A percentile compares a stretch with the other conserved stretches of the same genome.
Evolutionary conservation across 2,888 invertebrate species (phyloP).

Genomic region (Hermodice carunculata): DNA sequence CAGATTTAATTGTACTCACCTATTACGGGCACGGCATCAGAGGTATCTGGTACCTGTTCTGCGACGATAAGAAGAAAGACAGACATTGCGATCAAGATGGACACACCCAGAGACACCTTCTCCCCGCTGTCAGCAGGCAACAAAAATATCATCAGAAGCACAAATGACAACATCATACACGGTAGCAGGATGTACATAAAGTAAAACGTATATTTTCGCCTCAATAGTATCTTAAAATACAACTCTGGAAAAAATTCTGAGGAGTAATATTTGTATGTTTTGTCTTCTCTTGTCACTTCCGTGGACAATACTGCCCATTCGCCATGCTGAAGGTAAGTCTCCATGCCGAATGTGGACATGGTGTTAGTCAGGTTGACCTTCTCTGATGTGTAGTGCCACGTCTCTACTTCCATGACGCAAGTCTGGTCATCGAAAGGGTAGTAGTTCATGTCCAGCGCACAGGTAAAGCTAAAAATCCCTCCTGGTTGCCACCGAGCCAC

Average conservation of each 20-base stretch:
- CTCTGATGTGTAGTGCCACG: constrained; percentile 41
- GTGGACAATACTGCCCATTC: constrained; percentile 44
- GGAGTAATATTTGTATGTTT: constrained; percentile 23
- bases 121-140: constrained; percentile 51
- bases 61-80: constrained; percentile 52
- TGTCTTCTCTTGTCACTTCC: constrained; percentile 19
- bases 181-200: constrained; percentile 49
- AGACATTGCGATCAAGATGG: constrained; percentile 49
- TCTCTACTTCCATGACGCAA: constrained; percentile 35
- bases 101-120: constrained; percentile 50
- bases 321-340: constrained; percentile 40
- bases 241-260: constrained; percentile 38
- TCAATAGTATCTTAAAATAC: constrained; percentile 32
- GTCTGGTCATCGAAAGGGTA: constrained; percentile 46
- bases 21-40: constrained; percentile 47
- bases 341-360: constrained; percentile 20
- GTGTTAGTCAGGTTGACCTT: constrained; percentile 33
- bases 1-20: constrained; percentile 31
- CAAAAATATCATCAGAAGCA: constrained; percentile 47
- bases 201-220: constrained; percentile 43
- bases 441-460: constrained; percentile 42
- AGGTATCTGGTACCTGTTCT: constrained; percentile 47
- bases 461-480: constrained; percentile 30
- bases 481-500: constrained; percentile 31
- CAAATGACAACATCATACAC: constrained; percentile 50